A percentile compares a stretch with the other conserved stretches of the same genome.
These are phyloP conservation scores for Carposina sasakii DNA, from an alignment of 1,140 invertebrate species.

Conservation along the genomic window DNA sequence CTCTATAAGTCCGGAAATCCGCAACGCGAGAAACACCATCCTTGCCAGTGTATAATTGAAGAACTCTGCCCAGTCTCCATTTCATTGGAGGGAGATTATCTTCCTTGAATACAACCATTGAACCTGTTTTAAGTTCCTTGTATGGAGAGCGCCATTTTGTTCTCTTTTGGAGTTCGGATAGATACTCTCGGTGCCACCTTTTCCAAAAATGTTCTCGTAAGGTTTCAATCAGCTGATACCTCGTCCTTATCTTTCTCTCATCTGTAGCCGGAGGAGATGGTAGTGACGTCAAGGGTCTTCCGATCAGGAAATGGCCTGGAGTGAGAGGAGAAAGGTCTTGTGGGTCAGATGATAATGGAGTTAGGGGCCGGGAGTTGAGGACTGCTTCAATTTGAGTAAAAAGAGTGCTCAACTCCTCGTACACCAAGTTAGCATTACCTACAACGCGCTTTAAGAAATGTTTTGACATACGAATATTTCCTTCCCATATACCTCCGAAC, in stretches of 20 bases:
- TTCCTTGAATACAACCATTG: constrained; percentile 9
- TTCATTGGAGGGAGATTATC: constrained; percentile 18
- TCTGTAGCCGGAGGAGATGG: not conserved
- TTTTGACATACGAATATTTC: not conserved
- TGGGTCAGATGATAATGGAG: constrained; percentile 4
- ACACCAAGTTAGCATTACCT: constrained; percentile 8
- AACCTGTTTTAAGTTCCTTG: not conserved
- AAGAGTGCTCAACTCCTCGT: constrained; percentile 14
- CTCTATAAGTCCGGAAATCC: not conserved
- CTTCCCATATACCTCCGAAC: not conserved
- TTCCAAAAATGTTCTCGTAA: not conserved
- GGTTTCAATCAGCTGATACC: not conserved
- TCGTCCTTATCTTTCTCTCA: not conserved
- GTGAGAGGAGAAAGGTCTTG: not conserved
- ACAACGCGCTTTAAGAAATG: not conserved
- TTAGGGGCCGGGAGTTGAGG: constrained; percentile 21
- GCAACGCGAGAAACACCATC: constrained; percentile 20
- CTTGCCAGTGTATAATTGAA: constrained; percentile 16
- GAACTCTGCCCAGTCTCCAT: constrained; percentile 33
- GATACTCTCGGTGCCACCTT: not conserved
- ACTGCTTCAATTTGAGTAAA: constrained; percentile 14
- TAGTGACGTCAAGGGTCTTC: not conserved
- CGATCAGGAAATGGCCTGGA: not conserved
- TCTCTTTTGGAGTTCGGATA: not conserved
- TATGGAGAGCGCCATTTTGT: not conserved